These are phyloP conservation scores for Podarcis muralis DNA, from an alignment of 2,113 vertebrate genomes.

Conservation along the genomic window DNA sequence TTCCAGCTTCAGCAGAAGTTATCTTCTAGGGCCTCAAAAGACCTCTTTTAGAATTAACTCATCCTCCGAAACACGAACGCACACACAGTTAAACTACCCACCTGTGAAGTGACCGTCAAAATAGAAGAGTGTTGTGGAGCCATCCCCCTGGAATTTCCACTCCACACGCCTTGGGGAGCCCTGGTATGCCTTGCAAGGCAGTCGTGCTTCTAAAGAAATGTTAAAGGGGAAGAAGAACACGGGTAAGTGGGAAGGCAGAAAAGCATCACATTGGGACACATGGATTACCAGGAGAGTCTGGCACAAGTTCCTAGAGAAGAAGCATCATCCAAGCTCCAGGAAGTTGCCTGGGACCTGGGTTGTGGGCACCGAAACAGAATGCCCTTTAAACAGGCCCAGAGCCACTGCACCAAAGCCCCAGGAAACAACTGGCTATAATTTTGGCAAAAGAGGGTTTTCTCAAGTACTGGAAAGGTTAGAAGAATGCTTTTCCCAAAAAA, in stretches of 20 bases:
- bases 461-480: too few species aligned
- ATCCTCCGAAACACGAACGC: neutral
- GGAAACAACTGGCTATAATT: too few species aligned
- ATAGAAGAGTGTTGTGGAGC: conserved; percentile 56
- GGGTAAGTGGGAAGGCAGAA: neutral
- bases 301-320: neutral
- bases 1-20: neutral
- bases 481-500: too few species aligned
- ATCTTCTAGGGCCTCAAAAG: neutral
- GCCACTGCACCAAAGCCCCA: neutral
- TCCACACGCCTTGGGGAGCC: conserved; percentile 56
- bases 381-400: neutral
- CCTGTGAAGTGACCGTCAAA: conserved; percentile 62
- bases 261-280: too few species aligned
- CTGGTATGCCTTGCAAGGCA: conserved; percentile 39
- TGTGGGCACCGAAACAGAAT: too few species aligned
- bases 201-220: conserved; percentile 31
- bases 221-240: neutral
- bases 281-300: too few species aligned
- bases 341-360: too few species aligned
- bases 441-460: too few species aligned
- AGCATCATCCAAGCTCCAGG: too few species aligned
- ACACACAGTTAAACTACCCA: neutral
- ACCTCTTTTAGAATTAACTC: too few species aligned
- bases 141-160: conserved; percentile 72